phyloP scores from a whole-genome alignment of 2,888 invertebrate genomes.

The Erynnis tages region DNA sequence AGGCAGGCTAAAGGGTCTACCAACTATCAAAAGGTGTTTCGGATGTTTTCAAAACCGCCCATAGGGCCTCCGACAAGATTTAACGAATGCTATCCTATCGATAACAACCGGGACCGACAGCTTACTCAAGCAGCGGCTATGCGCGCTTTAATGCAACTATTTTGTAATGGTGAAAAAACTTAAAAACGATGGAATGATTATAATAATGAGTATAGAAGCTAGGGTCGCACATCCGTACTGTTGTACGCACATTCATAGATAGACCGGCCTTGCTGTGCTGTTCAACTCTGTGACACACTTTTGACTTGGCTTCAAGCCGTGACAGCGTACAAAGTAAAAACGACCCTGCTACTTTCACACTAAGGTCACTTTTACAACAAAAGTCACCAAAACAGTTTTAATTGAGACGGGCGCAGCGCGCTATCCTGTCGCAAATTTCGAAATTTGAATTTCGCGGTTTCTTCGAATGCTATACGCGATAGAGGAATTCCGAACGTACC shows the following conservation, averaged over 20 bases:
- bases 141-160: no score
- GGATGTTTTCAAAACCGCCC: no score
- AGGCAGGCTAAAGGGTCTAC: no score
- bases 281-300: constrained; percentile 80
- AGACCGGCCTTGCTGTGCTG: constrained; percentile 76
- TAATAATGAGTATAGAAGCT: constrained; percentile 40
- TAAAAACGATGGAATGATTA: constrained; percentile 33
- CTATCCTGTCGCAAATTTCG: constrained; percentile 58
- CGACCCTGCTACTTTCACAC: constrained; percentile 42
- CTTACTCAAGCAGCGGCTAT: no score
- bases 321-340: constrained; percentile 44
- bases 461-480: constrained; percentile 20
- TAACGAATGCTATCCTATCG: no score
- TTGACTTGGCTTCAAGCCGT: constrained; percentile 77
- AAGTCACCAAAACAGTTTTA: constrained; percentile 40
- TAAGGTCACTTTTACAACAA: constrained; percentile 35
- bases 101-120: no score
- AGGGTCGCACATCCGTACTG: constrained; percentile 67
- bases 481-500: constrained; percentile 13
- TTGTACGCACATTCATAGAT: constrained; percentile 73
- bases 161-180: neutral
- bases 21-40: no score
- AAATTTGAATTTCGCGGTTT: constrained; percentile 66
- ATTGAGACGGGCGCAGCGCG: constrained; percentile 49
- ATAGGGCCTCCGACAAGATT: no score